Evolutionary conservation across 2,113 vertebrate species (phyloP), one percentile per base, ranked within the genome.

Genomic region (Antidorcas marsupialis): DNA sequence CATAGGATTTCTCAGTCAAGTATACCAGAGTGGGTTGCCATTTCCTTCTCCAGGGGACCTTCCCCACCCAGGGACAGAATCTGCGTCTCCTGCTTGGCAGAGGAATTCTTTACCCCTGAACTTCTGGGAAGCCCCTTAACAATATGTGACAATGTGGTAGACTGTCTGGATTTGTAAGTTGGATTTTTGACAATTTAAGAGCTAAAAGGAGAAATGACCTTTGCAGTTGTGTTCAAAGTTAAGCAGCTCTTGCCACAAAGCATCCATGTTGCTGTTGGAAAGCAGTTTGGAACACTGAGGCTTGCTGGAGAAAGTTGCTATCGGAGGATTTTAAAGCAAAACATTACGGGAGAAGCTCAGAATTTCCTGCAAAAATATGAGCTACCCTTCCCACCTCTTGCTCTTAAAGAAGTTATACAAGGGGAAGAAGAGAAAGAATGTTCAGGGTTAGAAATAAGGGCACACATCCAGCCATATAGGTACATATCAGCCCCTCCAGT

Each of bases 171-270:
- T 84, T 79, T 92, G 12, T 87, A 93, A 81, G 9, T 74, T 67
- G 92, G 39, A 50, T n/a, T 53, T 96, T 93, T 71, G 79, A 94
- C 84, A 94, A 27, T 45, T 27, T 87, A 92, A 95, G 47, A 94
- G 39, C 47, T 89, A 11, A 74, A 91, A 92, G 74, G 74, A 94
- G 27, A 95, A 94, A 83, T 74, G 19, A 79, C 14, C 94, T 92
- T 74, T 87, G 76, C 28, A 7, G 76, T 53, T 91, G 81, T 62
- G 33, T 81, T 92, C 92, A 83, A 83, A 94, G n/a, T 67, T 87
- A 86, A 96, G 50, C 86, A 8, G 45, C 6, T 89, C 96, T 60
- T 78, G 43, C 27, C 88, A 86, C 27, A 96, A 96, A 92, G 21
- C 25, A 53, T 84, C 43, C 36, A 84, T 19, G 7, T 33, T 33